Conservation (phyloP, 2,113 vertebrate genomes). For the Periophthalmus modestus region DNA sequence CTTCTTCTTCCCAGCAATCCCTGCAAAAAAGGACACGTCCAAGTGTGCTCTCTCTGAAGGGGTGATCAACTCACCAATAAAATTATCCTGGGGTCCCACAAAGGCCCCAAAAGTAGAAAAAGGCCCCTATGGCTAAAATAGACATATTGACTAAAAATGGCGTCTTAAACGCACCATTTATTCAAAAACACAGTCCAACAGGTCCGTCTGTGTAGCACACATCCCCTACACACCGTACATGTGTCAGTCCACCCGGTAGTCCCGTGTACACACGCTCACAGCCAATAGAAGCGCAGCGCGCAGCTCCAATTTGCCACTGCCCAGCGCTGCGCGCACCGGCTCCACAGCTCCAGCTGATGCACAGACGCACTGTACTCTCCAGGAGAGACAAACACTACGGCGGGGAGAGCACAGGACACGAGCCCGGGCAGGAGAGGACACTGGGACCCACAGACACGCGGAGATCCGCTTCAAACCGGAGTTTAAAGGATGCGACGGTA, state of each 20-base stretch:
- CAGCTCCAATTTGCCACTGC: neutral
- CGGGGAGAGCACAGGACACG: neutral
- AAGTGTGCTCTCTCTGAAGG: constrained; percentile 76
- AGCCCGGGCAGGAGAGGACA: neutral
- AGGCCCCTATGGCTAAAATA: constrained; percentile 18
- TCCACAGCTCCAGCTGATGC: neutral
- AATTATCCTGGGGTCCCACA: constrained; percentile 45
- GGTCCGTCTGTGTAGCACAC: constrained; percentile 33
- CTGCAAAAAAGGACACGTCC: constrained; percentile 81
- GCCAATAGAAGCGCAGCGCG: neutral
- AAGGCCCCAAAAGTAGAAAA: constrained; percentile 35
- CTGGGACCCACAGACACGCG: neutral
- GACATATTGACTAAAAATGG: constrained; percentile 18
- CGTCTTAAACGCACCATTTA: constrained; percentile 30
- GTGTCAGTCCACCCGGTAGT: constrained; percentile 6
- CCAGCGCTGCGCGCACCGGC: neutral
- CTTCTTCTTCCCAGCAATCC: constrained; percentile 85
- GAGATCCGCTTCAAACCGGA: neutral
- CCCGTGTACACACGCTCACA: neutral
- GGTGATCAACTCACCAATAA: constrained; percentile 69
- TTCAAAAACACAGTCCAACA: constrained; percentile 38
- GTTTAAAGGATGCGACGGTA: neutral
- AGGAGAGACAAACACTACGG: neutral
- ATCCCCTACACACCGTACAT: neutral
- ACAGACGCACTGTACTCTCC: neutral